These are phyloP conservation scores for Brachyptera putata DNA, from an alignment of 2,888 invertebrate genomes.

Conservation along the genomic window DNA sequence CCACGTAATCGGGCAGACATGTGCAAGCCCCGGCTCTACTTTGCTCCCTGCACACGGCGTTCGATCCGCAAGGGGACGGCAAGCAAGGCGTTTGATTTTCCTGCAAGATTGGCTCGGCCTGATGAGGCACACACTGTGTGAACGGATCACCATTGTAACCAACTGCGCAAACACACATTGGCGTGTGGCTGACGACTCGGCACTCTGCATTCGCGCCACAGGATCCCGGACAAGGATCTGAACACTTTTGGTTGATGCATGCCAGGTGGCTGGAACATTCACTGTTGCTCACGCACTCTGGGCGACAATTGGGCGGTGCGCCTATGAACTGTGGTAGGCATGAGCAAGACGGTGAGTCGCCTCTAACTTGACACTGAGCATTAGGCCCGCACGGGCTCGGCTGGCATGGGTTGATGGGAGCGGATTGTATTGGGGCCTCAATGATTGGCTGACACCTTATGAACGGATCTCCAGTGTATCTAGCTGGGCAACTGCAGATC, in stretches of 20 bases:
- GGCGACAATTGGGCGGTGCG: conserved; percentile 62
- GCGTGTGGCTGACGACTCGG: conserved; percentile 42
- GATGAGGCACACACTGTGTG: conserved; percentile 37
- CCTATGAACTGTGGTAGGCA: conserved; percentile 58
- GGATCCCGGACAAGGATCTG: conserved; percentile 63
- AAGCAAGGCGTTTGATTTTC: conserved; percentile 47
- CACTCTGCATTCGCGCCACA: conserved; percentile 43
- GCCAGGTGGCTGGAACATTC: conserved; percentile 46
- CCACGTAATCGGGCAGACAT: conserved; percentile 48
- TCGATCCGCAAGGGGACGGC: conserved; percentile 50
- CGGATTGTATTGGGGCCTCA: conserved; percentile 2
- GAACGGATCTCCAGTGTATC: conserved; percentile 77
- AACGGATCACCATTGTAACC: conserved; percentile 45
- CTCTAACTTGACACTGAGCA: conserved; percentile 54
- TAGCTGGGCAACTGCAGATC: conserved; percentile 55
- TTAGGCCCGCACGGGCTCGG: conserved; percentile 57
- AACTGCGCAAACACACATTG: conserved; percentile 43
- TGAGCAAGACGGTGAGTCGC: conserved; percentile 56
- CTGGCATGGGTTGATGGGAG: conserved; percentile 37
- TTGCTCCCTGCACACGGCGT: conserved; percentile 40
- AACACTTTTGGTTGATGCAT: conserved; percentile 43
- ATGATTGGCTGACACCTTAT: conserved; percentile 59
- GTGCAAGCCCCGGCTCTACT: conserved; percentile 47
- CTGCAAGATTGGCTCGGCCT: conserved; percentile 52
- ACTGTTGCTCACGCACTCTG: conserved; percentile 48